Base-by-base conservation (phyloP, 2,888 invertebrate genomes). In the Aphidius colemani region DNA sequence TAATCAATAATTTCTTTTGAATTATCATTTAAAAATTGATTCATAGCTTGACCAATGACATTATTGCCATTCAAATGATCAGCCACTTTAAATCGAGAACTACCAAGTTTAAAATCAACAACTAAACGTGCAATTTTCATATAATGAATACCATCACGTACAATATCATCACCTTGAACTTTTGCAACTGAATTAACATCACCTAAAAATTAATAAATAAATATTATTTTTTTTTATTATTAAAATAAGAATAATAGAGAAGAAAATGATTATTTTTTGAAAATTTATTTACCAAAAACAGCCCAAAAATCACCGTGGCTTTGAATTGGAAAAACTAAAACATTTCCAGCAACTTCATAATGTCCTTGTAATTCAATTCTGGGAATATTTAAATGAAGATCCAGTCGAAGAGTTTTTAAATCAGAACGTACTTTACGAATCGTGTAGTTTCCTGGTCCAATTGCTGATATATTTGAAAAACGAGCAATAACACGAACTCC, bases 231-330 rank as follows among this genome's bases (percentile, higher is more conserved):
- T 48, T 10, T 18, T n/a, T 18, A 1, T 2, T 18, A 18, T 18
- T 18, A 18, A 1, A 18, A 18, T 18, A 2, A 18, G 13, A 18
- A 18, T 18, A 18, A 18, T 18, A 18, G 13, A 18, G 1, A 18
- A 18, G 13, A 18, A 18, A 18, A 18, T 18, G 2, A 18, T 18
- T 1, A 18, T 18, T 18, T 18, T 18, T 18, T 1, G 13, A 18
- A 18, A 18, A 18, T 18, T 18, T 18, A 18, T 18, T 18, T 83
- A 92, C 92, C 86, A 74, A 92, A 92, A 59, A 89, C 86, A 9
- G 92, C 91, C 91, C 91, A 91, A 80, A 93, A 93, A 73, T 92
- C 89, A 30, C 93, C 93, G 73, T 89, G 88, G 6, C 92, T 91
- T 67, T 91, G 85, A 11, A 93, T 91, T 0, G 92, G 92, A 76